Percentiles rank a stretch among this genome's conserved stretches.
Evolutionary conservation across 1,140 invertebrate genomes (phyloP).

Genomic region (Magallana angulata): DNA sequence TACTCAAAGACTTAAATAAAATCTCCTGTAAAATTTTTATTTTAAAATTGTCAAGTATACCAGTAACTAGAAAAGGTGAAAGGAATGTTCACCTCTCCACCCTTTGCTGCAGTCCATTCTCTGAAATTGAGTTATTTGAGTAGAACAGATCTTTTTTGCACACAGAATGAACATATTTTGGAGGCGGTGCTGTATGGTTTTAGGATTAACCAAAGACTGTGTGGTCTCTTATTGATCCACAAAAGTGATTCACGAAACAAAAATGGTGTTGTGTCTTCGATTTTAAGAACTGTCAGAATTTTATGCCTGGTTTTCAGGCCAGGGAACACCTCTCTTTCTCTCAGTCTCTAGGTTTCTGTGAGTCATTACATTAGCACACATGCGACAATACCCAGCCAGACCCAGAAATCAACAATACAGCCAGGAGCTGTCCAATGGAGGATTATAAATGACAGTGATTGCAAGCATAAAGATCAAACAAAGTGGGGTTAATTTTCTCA

Average conservation of each 20-base stretch:
- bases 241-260: background rate
- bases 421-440: background rate
- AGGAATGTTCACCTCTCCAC: too few relatives aligned
- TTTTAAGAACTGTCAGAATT: conserved; percentile 5
- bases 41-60: too few relatives aligned
- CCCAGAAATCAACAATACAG: background rate
- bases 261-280: background rate
- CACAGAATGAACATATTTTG: background rate
- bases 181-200: background rate
- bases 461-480: conserved; percentile 22
- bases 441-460: conserved; percentile 27
- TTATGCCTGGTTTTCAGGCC: conserved; percentile 17
- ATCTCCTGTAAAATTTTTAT: too few relatives aligned
- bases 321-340: conserved; percentile 5
- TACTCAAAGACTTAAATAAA: too few relatives aligned
- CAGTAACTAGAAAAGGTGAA: too few relatives aligned
- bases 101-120: too few relatives aligned
- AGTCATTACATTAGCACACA: conserved; percentile 21
- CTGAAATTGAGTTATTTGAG: too few relatives aligned
- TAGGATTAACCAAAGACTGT: background rate
- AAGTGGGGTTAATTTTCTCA: conserved; percentile 10
- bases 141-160: background rate
- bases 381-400: background rate
- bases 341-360: background rate
- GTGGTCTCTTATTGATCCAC: conserved; percentile 4